phyloP scores from a whole-genome alignment of 2,797 vertebrate genomes.

The Glossophaga mutica region DNA sequence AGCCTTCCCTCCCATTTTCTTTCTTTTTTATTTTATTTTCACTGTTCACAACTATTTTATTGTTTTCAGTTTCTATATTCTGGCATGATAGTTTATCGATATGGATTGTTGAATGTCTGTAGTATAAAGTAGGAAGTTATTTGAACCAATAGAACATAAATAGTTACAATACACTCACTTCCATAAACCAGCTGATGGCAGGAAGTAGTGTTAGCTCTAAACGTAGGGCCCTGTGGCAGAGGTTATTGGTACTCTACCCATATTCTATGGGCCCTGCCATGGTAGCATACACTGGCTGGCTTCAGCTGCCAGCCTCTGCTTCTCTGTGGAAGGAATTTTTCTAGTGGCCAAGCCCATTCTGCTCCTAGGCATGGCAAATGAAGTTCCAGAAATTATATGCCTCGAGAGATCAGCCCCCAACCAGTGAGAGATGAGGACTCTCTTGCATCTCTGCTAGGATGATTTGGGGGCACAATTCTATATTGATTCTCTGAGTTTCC shows the following conservation, averaged over 20 bases:
- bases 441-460: background rate
- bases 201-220: background rate
- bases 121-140: background rate
- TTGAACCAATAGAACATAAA: background rate
- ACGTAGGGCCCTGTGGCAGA: background rate
- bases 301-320: background rate
- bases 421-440: too few relatives aligned
- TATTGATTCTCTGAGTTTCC: background rate
- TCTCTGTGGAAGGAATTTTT: background rate
- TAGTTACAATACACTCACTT: background rate
- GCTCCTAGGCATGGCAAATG: background rate
- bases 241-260: background rate
- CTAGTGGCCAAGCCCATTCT: background rate
- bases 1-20: background rate
- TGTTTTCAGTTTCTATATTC: background rate
- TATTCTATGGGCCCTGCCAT: background rate
- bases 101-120: background rate
- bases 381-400: background rate
- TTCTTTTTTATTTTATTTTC: background rate
- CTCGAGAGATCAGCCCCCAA: background rate
- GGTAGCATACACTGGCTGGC: background rate
- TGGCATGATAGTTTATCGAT: background rate
- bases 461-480: background rate
- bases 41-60: background rate
- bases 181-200: background rate